Evolutionary conservation across 2,797 vertebrate genomes (phyloP), one percentile per base, ranked within the genome.

Genomic region (Tragopan temminckii): DNA sequence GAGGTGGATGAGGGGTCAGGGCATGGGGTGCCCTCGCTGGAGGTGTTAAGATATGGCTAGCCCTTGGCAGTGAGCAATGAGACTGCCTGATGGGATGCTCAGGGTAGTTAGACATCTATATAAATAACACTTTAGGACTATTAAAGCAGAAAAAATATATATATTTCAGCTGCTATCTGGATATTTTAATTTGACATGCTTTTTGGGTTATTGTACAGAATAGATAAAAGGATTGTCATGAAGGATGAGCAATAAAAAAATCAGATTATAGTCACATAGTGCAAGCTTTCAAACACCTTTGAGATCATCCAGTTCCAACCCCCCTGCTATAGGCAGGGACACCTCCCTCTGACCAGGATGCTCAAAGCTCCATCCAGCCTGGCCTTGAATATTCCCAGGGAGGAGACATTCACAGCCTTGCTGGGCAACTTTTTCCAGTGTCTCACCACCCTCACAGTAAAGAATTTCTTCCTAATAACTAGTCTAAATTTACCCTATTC

Each of bases 141-240:
- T 63, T 75, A 46, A 76, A 79, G 62, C 29, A 57, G 57, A 70
- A n/a, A 18, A 25, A 21, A 14, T 13, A 43, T 43, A 5, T 64
- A 83, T 72, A 59, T 90, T 90, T 33, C 77, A 29, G 48, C 33
- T 53, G 48, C 23, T 77, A 5, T 74, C 67, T 77, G 63, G 35
- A 27, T 88, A 31, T 0, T 4, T 45, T 70, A 67, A 11, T 70
- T 76, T 79, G 19, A 19, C 43, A 53, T 74, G 57, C 18, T 80
- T 81, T 85, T 64, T 52, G 45, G 33, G 16, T 79, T 63, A 29
- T 18, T 38, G 11, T 31, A 27, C 88, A 45, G 24, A 4, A 8
- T 42, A 11, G 57, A 45, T 38, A 31, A 24, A 74, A n/a, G 77
- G 13, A 48, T 61, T 6, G 19, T 42, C 1, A 1, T 18, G 45